Conservation (phyloP, 2,113 vertebrate species). For the Rallus limicola region DNA sequence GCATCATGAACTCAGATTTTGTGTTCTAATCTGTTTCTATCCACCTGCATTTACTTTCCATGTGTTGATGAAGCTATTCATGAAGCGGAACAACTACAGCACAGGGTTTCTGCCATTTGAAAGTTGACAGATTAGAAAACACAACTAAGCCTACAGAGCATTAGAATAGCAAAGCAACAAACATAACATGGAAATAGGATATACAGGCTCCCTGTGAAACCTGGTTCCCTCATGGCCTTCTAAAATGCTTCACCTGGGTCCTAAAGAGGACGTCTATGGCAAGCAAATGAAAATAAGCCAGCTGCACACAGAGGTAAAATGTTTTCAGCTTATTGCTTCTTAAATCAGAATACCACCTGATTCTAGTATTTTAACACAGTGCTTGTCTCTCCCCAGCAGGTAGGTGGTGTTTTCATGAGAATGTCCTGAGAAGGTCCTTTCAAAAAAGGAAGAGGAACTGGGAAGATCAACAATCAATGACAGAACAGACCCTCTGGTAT, state of each 20-base stretch:
- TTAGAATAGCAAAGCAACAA: neutral
- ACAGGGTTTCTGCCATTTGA: neutral
- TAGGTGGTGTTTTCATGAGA: neutral
- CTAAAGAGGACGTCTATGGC: neutral
- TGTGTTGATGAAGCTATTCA: neutral
- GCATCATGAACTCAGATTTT: neutral
- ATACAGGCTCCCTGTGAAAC: neutral
- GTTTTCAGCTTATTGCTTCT: neutral
- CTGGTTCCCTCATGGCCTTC: neutral
- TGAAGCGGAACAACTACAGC: neutral
- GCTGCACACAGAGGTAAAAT: neutral
- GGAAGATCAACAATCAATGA: neutral
- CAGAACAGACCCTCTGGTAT: neutral
- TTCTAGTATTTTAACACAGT: neutral
- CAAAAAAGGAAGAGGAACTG: neutral
- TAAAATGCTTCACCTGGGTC: neutral
- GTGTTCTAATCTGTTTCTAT: neutral
- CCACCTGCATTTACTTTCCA: neutral
- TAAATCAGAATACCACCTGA: neutral
- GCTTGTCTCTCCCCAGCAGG: neutral
- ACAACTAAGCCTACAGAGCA: neutral
- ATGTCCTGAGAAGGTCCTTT: neutral
- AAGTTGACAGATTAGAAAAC: neutral
- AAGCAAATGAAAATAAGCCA: conserved; percentile 11
- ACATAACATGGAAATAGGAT: neutral